Conservation (phyloP, 2,888 invertebrate genomes). For the Ormyrus nitidulus region DNA sequence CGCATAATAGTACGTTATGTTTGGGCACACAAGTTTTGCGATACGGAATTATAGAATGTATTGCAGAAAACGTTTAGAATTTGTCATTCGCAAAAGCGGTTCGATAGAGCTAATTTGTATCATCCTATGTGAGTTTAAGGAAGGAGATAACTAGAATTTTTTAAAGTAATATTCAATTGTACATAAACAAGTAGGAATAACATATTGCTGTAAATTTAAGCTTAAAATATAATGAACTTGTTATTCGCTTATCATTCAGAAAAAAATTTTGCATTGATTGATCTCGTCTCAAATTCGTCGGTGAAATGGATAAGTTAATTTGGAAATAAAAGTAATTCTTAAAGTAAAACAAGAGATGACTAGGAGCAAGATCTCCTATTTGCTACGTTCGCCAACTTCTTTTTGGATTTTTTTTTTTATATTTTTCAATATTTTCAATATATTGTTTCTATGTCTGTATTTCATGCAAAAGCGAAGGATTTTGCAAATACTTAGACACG, state of each 20-base stretch:
- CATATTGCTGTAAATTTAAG: slow-evolving; percentile 57
- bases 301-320: slow-evolving; percentile 39
- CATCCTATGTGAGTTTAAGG: slow-evolving; percentile 49
- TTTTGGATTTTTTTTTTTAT: too few relatives aligned
- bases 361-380: too few relatives aligned
- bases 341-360: too few relatives aligned
- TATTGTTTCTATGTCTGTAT: too few relatives aligned
- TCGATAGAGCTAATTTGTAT: slow-evolving; percentile 53
- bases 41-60: slow-evolving; percentile 31
- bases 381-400: too few relatives aligned
- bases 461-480: too few relatives aligned
- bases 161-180: slow-evolving; percentile 56
- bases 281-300: slow-evolving; percentile 47
- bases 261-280: slow-evolving; percentile 51
- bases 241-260: slow-evolving; percentile 50
- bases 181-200: slow-evolving; percentile 55
- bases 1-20: slow-evolving; percentile 50
- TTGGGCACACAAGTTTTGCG: slow-evolving; percentile 38
- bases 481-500: slow-evolving; percentile 3
- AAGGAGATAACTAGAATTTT: slow-evolving; percentile 52
- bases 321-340: too few relatives aligned
- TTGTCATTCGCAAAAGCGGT: slow-evolving; percentile 51
- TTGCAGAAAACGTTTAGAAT: slow-evolving; percentile 45
- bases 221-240: slow-evolving; percentile 54
- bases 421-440: too few relatives aligned